These are phyloP conservation scores for Sinotaia quadrata DNA, from an alignment of 2,888 invertebrate species.

Conservation along the genomic window DNA sequence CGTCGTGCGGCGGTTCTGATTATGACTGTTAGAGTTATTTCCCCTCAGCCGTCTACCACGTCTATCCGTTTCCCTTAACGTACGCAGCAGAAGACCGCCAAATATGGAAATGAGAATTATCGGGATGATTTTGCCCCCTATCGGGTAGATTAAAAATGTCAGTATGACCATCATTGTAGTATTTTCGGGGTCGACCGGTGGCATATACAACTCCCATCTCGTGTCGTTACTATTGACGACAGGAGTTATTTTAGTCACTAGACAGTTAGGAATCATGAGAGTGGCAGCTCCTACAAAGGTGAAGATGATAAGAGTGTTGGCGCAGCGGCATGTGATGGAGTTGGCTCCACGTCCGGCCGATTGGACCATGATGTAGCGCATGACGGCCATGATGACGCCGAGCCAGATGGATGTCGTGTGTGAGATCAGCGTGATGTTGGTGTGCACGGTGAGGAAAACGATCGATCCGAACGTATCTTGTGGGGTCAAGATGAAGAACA, in stretches of 20 bases:
- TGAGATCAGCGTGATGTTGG: constrained; percentile 88
- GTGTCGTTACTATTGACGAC: constrained; percentile 37
- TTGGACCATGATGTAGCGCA: constrained; percentile 79
- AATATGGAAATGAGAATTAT: constrained; percentile 86
- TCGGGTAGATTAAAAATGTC: constrained; percentile 87
- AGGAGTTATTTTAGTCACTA: constrained; percentile 43
- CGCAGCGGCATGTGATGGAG: constrained; percentile 31
- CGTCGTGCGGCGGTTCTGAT: constrained; percentile 81
- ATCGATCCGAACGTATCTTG: constrained; percentile 64
- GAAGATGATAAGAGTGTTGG: constrained; percentile 78
- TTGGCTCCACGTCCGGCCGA: constrained; percentile 25
- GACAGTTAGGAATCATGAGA: constrained; percentile 60
- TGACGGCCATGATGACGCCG: constrained; percentile 91
- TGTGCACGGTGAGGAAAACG: constrained; percentile 79
- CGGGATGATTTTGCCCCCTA: constrained; percentile 91
- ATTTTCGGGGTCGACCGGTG: constrained; percentile 34
- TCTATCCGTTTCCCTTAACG: constrained; percentile 64
- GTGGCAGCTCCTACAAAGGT: constrained; percentile 47
- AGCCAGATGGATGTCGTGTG: constrained; percentile 94
- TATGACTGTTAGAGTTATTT: constrained; percentile 37
- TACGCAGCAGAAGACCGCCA: constrained; percentile 71
- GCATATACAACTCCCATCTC: constrained; percentile 42
- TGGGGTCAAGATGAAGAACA: constrained; percentile 71
- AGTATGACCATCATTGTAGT: constrained; percentile 35
- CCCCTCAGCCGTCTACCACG: constrained; percentile 53